Base-by-base conservation (phyloP, 1,140 invertebrate species). In the Solenopsis invicta region DNA sequence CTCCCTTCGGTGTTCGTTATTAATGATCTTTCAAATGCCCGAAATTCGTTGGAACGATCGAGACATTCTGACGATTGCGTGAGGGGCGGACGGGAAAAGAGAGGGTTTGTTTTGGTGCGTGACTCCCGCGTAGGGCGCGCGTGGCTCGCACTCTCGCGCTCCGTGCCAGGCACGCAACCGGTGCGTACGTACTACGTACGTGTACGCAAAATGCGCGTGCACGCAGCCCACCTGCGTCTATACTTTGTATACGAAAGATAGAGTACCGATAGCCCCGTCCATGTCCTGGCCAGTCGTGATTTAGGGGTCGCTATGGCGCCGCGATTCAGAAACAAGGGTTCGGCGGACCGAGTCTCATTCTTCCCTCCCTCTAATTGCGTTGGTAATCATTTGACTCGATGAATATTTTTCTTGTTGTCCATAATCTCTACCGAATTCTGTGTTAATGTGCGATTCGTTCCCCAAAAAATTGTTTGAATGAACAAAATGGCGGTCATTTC, bases 241-340 rank as follows among this genome's bases (percentile, higher is more conserved):
- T 59, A 69, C 85, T 85, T 62, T 77, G 50, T 81, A 66, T 71
- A 59, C 88, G 81, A 85, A 87, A 91, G 90, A 91, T 91, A 91
- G 90, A 91, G 90, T 91, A 91, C 87, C 90, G 90, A 91, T 91
- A 91, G 77, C 77, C 59, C 76, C 81, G 61, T 69, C 64, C 90
- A 84, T 84, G 89, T 87, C 56, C 69, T 84, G 77, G 62, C 72
- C 89, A 67, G 81, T 75, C 88, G 90, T 91, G 90, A 91, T 91
- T 91, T 91, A 91, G 88, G 90, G 90, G 90, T 91, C 90, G 90
- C 90, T 89, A 91, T 91, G 90, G 86, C 75, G 86, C 85, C 88
- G 81, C 90, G 71, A 91, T 91, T 91, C 88, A 91, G 90, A 91
- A 91, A 91, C 90, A 91, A 91, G 81, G 82, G 90, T 91, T 91